A percentile compares a stretch with the other conserved stretches of the same genome.
Evolutionary conservation across 2,113 vertebrate genomes (phyloP).

Genomic region (Crotalus helleri): DNA sequence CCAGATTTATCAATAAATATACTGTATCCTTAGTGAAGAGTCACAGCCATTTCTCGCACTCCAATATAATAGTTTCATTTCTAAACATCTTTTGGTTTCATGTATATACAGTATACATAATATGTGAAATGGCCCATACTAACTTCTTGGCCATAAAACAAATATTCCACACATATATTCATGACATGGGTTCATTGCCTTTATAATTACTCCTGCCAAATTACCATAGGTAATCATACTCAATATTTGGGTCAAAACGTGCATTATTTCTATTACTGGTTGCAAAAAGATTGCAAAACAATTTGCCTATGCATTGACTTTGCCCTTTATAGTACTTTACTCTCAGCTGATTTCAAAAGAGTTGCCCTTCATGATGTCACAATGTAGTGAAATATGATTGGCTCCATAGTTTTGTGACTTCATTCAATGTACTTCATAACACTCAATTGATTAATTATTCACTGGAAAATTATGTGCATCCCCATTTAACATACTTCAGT

Average conservation of each 20-base stretch:
- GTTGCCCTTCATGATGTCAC: neutral
- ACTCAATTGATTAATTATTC: neutral
- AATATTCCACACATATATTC: neutral
- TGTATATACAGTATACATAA: neutral
- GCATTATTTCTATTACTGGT: neutral
- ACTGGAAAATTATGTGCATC: neutral
- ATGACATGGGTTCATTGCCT: neutral
- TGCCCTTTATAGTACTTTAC: neutral
- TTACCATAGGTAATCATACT: neutral
- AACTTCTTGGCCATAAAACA: neutral
- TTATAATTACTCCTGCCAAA: neutral
- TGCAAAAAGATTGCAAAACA: neutral
- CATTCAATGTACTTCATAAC: neutral
- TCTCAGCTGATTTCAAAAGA: neutral
- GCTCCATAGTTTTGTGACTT: neutral
- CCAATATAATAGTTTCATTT: neutral
- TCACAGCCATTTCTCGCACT: neutral
- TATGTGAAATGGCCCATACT: neutral
- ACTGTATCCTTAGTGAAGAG: neutral
- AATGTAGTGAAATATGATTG: neutral
- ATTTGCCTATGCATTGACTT: neutral
- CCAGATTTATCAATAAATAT: neutral
- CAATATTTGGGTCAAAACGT: neutral
- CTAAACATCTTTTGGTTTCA: neutral
- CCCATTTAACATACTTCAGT: neutral